Base-by-base conservation (phyloP, 2,888 invertebrate species). In the Ommatoiulus sabulosus region DNA sequence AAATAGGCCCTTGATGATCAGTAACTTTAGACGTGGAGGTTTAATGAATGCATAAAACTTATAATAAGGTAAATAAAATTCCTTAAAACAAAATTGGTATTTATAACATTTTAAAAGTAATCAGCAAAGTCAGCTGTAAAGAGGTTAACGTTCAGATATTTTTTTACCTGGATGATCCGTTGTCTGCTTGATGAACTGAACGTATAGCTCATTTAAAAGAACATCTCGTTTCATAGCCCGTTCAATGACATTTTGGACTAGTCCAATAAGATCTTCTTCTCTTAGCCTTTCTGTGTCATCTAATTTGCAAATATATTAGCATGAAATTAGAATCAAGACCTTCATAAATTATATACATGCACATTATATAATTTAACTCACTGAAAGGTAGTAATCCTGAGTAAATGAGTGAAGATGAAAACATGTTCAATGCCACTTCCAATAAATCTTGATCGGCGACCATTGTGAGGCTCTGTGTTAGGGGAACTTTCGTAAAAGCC, bases 131-230 rank as follows among this genome's bases (percentile, higher is more conserved):
- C 24, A 10, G 20, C 12, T 15, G 15, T 0, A 12, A 52, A 52
- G 35, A 35, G 35, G 35, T 35, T 35, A 35, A 35, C 35, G 35
- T 35, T 35, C 35, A 2, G 35, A 10, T 52, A 4, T 52, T 52
- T 52, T 12, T 44, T 89, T 90, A 91, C 91, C 92, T 90, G 93
- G 93, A 91, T 93, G 93, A 90, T 93, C 93, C 0, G 98, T 98
- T 0, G 98, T 98, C 93, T 97, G 97, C 92, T 98, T 98, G 89
- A 98, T 96, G 80, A 98, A 94, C 92, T 98, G 98, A 91, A 98
- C 94, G 92, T 97, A 98, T 89, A 98, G 94, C 93, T 98, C 98
- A 91, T 97, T 97, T 6, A 98, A 94, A 87, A 98, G 94, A 87
- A 96, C 95, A 92, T 97, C 97, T 92, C 96, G 97, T 91, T 97